Evolutionary conservation across 2,888 invertebrate species (phyloP), one percentile per base, ranked within the genome.

Genomic region (Caenorhabditis sp.): DNA sequence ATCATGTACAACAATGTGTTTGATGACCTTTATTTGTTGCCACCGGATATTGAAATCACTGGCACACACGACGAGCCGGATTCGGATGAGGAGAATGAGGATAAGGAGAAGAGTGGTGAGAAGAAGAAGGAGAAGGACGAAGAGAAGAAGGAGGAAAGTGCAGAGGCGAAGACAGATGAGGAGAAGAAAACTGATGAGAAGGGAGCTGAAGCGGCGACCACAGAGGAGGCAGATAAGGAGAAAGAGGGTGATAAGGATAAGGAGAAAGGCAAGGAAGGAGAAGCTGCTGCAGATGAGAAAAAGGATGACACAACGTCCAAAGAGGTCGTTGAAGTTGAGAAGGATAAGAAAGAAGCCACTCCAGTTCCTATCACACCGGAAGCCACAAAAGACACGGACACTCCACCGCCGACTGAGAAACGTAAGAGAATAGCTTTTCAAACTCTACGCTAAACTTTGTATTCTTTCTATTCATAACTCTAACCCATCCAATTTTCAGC

Each of bases 31-130:
- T 82, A 56, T 56, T 18, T 82, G n/a, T 0, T 15, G 1, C 37
- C 82, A 40, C 74, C 82, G 8, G 72, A 72, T 2, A 64, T 82
- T 55, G 78, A 78, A 37, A 35, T 79, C 22, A 82, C 74, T 15
- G 68, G 64, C 13, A 40, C 22, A 11, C 32, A 62, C 40, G 56
- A 62, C 4, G 40, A 37, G 18, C 28, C 60, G 4, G 32, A 18
- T 15, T 24, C 50, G 9, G 18, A 18, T 20, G 64, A 62, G 3
- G 70, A 56, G 8, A 40, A 69, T n/a, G 55, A 51, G 22, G 70
- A 60, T n/a, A 70, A 62, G 37, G 51, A 50, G 61, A 44, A 40
- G 44, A 26, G 26, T 18, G 61, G 20, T 0, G 55, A 70, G 24
- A 37, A 74, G 22, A 64, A 37, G 22, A 44, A 53, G 22, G 50